phyloP scores from a whole-genome alignment of 1,140 invertebrate species.

The Drosophila burlai region DNA sequence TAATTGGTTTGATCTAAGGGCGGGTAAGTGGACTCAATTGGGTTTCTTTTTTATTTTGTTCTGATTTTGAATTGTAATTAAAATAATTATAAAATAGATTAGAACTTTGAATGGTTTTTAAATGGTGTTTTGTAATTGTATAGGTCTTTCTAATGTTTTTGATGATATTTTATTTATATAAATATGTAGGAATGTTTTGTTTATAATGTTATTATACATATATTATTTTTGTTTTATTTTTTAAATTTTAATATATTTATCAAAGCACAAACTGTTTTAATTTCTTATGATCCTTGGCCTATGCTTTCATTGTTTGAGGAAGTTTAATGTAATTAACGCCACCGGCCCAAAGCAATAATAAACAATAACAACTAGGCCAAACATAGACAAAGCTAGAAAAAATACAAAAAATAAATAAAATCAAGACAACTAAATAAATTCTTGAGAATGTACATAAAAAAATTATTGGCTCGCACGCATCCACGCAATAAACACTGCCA shows the following conservation, averaged over 20 bases:
- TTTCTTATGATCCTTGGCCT: conserved; percentile 20
- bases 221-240: not conserved
- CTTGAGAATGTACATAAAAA: conserved; percentile 56
- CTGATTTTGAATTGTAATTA: not conserved
- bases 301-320: conserved; percentile 8
- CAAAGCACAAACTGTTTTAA: not conserved
- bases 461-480: conserved; percentile 61
- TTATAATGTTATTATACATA: not conserved
- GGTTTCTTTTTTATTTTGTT: not conserved
- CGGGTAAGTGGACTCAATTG: not conserved
- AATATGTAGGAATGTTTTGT: not conserved
- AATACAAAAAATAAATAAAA: conserved; percentile 21
- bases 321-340: conserved; percentile 59
- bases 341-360: conserved; percentile 40
- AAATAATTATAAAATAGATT: no score
- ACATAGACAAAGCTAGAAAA: not conserved
- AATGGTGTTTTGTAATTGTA: not conserved
- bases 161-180: not conserved
- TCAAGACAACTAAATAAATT: conserved; percentile 58
- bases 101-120: no score
- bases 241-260: not conserved
- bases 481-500: conserved; percentile 43
- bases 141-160: not conserved
- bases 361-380: conserved; percentile 36
- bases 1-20: conserved; percentile 9